Percentiles rank a stretch among this genome's conserved stretches.
phyloP scores from a whole-genome alignment of 1,140 invertebrate species.

The Oryctes rhinoceros region DNA sequence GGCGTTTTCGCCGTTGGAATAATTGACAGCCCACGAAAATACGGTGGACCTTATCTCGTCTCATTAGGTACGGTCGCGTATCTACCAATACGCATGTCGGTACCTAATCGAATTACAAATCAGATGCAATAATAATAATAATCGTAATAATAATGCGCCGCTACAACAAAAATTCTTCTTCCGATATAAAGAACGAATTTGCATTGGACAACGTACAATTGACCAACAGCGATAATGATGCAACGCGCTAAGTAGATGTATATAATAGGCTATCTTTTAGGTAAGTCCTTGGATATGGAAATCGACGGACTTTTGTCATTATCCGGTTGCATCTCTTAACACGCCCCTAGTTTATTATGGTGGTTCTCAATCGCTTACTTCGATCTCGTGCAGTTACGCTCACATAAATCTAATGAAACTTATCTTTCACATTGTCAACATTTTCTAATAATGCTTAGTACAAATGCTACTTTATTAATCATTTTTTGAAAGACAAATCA shows the following conservation, averaged over 20 bases:
- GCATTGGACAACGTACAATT: background rate
- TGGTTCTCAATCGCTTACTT: too few species aligned
- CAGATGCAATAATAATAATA: background rate
- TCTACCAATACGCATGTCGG: background rate
- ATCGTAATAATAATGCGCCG: background rate
- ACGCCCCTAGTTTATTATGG: too few species aligned
- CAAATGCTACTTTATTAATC: too few species aligned
- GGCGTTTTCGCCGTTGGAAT: slow-evolving; percentile 19
- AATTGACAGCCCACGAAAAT: slow-evolving; percentile 33
- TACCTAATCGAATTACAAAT: slow-evolving; percentile 5
- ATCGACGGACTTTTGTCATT: too few species aligned
- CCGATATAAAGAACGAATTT: background rate
- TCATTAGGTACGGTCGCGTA: slow-evolving; percentile 26
- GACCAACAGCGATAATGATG: background rate
- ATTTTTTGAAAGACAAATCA: too few species aligned
- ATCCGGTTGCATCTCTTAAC: too few species aligned
- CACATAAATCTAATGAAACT: too few species aligned
- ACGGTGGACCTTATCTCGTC: slow-evolving; percentile 1
- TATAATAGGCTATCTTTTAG: background rate
- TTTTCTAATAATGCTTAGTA: too few species aligned
- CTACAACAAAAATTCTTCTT: background rate
- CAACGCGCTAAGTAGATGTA: background rate
- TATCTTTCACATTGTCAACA: too few species aligned
- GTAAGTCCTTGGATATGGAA: too few species aligned
- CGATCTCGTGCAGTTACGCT: too few species aligned